Evolutionary conservation across 2,113 vertebrate genomes (phyloP).

Genomic region (Tinamus guttatus): DNA sequence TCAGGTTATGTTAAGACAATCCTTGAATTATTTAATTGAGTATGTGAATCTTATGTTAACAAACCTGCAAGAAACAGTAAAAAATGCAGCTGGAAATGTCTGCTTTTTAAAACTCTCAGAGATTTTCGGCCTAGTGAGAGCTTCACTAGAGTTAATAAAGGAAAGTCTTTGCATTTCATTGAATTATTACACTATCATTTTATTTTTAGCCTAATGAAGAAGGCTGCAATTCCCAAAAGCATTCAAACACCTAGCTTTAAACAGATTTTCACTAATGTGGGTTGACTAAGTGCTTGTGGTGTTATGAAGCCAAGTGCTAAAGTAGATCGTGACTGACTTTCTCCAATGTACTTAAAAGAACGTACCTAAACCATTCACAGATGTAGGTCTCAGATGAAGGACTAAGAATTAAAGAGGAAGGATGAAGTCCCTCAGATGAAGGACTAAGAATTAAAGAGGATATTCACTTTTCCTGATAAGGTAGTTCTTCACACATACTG

Average conservation of each 20-base stretch:
- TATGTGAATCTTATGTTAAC: not conserved
- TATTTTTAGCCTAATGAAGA: not conserved
- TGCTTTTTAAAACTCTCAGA: not conserved
- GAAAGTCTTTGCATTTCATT: not conserved
- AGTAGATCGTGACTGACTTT: not conserved
- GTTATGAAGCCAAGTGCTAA: not conserved
- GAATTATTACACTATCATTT: not conserved
- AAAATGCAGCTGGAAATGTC: not conserved
- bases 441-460: not conserved
- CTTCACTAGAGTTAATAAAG: slow-evolving; percentile 31
- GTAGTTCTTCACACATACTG: not conserved
- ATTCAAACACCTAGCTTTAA: not conserved
- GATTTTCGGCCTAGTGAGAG: not conserved
- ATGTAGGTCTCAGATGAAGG: not conserved
- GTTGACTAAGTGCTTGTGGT: not conserved
- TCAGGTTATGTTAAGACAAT: not conserved
- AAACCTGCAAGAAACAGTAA: not conserved
- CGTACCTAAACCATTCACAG: not conserved
- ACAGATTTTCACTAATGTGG: not conserved
- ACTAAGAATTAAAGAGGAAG: not conserved
- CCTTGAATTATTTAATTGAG: not conserved
- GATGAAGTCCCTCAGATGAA: too few relatives aligned
- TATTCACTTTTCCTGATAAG: not conserved
- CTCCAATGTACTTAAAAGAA: not conserved
- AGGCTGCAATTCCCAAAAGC: not conserved